A percentile compares a stretch with the other conserved stretches of the same genome.
phyloP scores from a whole-genome alignment of 2,888 invertebrate genomes.

The Ophion ellenae region DNA sequence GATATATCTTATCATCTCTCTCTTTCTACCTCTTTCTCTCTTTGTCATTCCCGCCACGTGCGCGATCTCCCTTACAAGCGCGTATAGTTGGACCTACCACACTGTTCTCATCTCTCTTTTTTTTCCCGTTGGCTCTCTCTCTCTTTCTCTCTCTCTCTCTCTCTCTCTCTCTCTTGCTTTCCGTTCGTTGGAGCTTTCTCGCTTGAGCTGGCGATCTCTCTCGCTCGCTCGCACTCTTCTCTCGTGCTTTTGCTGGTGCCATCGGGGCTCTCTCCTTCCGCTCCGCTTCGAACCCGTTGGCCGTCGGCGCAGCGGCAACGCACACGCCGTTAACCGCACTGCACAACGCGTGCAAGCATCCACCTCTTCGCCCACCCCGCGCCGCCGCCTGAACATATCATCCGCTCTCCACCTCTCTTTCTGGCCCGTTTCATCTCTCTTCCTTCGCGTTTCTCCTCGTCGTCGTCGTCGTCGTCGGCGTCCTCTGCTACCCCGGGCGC shows the following conservation, averaged over 20 bases:
- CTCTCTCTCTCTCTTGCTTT: constrained; percentile 62
- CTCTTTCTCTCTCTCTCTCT: constrained; percentile 32
- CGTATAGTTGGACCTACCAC: constrained; percentile 61
- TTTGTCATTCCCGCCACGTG: constrained; percentile 49
- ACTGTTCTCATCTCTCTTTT: constrained; percentile 65
- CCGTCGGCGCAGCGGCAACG: constrained; percentile 81
- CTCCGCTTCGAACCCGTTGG: constrained; percentile 79
- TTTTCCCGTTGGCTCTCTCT: constrained; percentile 22
- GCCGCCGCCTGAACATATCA: constrained; percentile 46
- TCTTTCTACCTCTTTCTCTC: constrained; percentile 50
- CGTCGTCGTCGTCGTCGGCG: constrained; percentile 52
- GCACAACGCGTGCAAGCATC: constrained; percentile 80
- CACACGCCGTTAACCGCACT: constrained; percentile 81
- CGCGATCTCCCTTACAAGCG: constrained; percentile 60
- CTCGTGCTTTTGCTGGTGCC: constrained; percentile 67
- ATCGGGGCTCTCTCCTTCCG: constrained; percentile 71
- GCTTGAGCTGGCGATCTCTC: constrained; percentile 60
- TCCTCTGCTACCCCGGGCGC: constrained; percentile 60
- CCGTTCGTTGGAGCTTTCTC: constrained; percentile 68
- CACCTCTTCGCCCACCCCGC: constrained; percentile 52
- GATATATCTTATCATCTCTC: constrained; percentile 46
- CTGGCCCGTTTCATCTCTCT: constrained; percentile 67
- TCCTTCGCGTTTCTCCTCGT: constrained; percentile 67
- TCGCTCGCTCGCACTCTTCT: constrained; percentile 66
- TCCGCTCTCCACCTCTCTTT: constrained; percentile 36